Conservation (phyloP, 2,113 vertebrate species). For the Canis aureus region DNA sequence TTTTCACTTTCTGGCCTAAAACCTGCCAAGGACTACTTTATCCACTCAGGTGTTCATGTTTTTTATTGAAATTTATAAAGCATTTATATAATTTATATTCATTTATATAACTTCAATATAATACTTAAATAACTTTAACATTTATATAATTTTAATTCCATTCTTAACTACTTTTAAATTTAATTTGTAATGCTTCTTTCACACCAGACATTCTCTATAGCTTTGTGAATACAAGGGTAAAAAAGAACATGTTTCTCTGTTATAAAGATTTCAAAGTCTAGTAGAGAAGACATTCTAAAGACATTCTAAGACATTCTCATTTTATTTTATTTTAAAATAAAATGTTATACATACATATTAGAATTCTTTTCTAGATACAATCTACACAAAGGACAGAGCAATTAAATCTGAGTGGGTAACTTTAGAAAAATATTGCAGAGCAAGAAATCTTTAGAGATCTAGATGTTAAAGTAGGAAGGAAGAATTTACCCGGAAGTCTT, state of each 20-base stretch:
- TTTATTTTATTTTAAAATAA: not conserved
- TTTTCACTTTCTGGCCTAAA: not conserved
- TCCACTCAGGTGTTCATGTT: not conserved
- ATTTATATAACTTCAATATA: no score
- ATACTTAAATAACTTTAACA: not conserved
- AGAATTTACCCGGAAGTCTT: not conserved
- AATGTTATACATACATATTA: not conserved
- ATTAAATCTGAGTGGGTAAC: not conserved
- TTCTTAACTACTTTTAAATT: not conserved
- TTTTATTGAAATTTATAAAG: not conserved
- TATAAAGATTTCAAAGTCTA: not conserved
- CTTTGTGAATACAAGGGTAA: not conserved
- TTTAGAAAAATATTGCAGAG: not conserved
- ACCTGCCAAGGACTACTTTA: not conserved
- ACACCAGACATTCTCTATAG: not conserved
- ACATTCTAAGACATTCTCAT: no score
- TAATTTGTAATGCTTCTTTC: not conserved
- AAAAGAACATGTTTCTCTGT: not conserved
- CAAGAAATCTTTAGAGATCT: not conserved
- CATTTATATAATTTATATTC: no score
- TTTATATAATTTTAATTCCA: not conserved
- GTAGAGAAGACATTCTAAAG: not conserved
- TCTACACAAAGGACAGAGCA: not conserved
- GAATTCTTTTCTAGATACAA: not conserved
- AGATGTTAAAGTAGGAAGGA: not conserved